Percentiles rank a stretch among this genome's conserved stretches.
Conservation (phyloP, 2,888 invertebrate species). For the Tetragonula carbonaria region DNA sequence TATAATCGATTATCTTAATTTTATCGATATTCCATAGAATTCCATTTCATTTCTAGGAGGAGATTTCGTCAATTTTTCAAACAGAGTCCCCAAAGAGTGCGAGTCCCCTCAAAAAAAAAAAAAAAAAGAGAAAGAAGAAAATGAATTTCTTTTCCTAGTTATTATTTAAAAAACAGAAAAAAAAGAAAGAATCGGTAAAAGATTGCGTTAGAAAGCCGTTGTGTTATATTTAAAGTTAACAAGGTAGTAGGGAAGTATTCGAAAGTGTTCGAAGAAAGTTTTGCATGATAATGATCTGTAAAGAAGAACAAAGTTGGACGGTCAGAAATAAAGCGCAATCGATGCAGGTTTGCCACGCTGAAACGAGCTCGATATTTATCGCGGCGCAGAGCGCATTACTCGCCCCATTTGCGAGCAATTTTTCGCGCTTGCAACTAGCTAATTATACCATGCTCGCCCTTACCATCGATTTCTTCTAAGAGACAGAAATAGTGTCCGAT, state of each 20-base stretch:
- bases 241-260: not conserved
- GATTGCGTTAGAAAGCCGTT: not conserved
- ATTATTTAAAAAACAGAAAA: not conserved
- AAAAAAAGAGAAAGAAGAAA: not conserved
- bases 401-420: constrained; percentile 57
- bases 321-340: constrained; percentile 60
- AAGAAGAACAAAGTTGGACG: not conserved
- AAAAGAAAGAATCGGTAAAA: not conserved
- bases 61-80: not conserved
- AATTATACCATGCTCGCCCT: constrained; percentile 62
- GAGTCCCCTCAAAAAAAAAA: no score
- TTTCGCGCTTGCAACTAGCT: constrained; percentile 50
- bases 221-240: not conserved
- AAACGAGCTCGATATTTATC: constrained; percentile 45
- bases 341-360: constrained; percentile 42
- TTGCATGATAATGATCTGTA: no score
- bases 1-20: not conserved
- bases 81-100: not conserved
- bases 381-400: constrained; percentile 52
- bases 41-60: not conserved
- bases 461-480: constrained; percentile 54
- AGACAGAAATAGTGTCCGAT: constrained; percentile 53
- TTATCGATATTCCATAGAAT: constrained; percentile 1
- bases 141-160: not conserved
- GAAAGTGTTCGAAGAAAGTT: not conserved